Evolutionary conservation across 2,888 invertebrate species (phyloP).

Genomic region (Bugula neritina): DNA sequence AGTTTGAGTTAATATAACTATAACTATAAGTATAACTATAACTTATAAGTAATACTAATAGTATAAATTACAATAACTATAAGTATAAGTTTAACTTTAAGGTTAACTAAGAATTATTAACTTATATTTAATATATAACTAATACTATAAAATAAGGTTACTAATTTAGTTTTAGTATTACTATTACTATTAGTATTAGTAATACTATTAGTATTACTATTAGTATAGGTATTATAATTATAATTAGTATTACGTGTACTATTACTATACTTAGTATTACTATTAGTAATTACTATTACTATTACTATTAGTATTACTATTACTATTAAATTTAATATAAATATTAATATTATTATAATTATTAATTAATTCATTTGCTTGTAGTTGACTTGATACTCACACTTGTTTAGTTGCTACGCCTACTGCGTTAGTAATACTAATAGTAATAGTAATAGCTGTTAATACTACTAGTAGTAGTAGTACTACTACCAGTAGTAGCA

Average conservation of each 20-base stretch:
- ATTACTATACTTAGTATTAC: background rate
- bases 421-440: background rate
- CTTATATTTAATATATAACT: too few relatives aligned
- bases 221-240: background rate
- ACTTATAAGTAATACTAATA: too few relatives aligned
- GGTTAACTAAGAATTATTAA: too few relatives aligned
- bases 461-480: background rate
- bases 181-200: background rate
- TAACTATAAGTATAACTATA: too few relatives aligned
- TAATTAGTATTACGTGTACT: background rate
- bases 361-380: too few relatives aligned
- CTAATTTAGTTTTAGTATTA: background rate
- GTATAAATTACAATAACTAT: too few relatives aligned
- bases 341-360: background rate
- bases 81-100: too few relatives aligned
- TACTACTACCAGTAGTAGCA: background rate
- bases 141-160: too few relatives aligned
- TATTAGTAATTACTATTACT: background rate
- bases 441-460: background rate
- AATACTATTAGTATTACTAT: background rate
- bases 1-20: too few relatives aligned
- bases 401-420: too few relatives aligned
- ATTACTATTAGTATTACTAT: background rate
- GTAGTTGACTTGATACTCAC: too few relatives aligned
- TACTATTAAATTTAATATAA: background rate